Conservation (phyloP, 2,797 vertebrate genomes). For the Parauchenoglanis ngamensis region DNA sequence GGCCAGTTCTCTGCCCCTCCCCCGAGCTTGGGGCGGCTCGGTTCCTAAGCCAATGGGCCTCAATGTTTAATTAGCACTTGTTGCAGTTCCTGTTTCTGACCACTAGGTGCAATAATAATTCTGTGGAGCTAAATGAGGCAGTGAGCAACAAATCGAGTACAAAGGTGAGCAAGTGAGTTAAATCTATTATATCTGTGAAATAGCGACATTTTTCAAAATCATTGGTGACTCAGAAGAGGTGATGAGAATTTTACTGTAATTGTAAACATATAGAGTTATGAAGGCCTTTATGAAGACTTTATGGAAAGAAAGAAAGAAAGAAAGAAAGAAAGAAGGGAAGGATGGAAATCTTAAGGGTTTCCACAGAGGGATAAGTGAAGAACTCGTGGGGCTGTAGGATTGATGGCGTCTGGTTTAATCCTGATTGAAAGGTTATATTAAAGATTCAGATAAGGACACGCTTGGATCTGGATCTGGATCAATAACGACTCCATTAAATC, state of each 20-base stretch:
- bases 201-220: not conserved
- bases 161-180: not conserved
- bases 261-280: not conserved
- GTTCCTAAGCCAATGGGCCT: not conserved
- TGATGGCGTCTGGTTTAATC: not conserved
- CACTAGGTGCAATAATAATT: too few relatives aligned
- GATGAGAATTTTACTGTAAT: not conserved
- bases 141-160: not conserved
- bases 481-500: not conserved
- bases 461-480: not conserved
- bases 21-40: too few relatives aligned
- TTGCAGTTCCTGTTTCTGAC: too few relatives aligned
- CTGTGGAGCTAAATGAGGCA: not conserved
- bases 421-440: not conserved
- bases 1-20: not conserved
- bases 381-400: not conserved
- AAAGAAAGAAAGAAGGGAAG: not conserved
- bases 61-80: not conserved
- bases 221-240: too few relatives aligned
- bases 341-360: not conserved
- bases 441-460: not conserved
- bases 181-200: too few relatives aligned
- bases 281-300: too few relatives aligned
- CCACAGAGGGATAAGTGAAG: not conserved
- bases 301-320: not conserved